Percentiles rank a stretch among this genome's conserved stretches.
phyloP scores from a whole-genome alignment of 1,140 invertebrate species.

The Chelonus insularis region DNA sequence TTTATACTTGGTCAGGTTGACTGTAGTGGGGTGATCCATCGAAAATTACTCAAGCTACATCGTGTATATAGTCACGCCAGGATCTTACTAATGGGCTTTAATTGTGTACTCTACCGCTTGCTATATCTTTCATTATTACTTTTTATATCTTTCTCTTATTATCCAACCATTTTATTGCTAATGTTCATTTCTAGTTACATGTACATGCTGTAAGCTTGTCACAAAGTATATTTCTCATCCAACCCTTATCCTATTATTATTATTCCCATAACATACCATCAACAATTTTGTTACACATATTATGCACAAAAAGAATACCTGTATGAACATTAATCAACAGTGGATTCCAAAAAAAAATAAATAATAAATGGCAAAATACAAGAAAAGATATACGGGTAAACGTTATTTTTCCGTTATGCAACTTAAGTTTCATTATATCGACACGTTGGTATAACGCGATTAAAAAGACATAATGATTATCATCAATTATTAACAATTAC shows the following conservation, averaged over 20 bases:
- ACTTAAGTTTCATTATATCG: conserved; percentile 25
- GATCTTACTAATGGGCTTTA: conserved; percentile 52
- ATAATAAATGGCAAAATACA: not conserved
- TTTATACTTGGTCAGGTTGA: no score
- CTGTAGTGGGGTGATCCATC: conserved; percentile 22
- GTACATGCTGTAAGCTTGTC: no score
- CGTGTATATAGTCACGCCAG: conserved; percentile 36
- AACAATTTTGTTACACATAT: no score
- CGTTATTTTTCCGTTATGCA: conserved; percentile 48
- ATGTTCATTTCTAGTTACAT: no score
- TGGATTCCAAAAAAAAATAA: not conserved
- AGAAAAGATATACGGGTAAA: conserved; percentile 25
- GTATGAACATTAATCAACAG: not conserved
- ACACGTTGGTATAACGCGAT: conserved; percentile 43
- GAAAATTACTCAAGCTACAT: conserved; percentile 40
- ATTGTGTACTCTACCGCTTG: conserved; percentile 40
- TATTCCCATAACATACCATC: no score
- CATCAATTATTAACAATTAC: conserved; percentile 58
- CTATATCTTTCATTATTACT: conserved; percentile 21
- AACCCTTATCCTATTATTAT: no score
- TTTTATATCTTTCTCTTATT: conserved; percentile 1
- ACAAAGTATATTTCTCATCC: no score
- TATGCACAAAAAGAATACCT: not conserved
- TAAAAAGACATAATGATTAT: conserved; percentile 54
- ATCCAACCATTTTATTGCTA: no score